phyloP scores from a whole-genome alignment of 1,140 invertebrate species.

The Bombyx mori region DNA sequence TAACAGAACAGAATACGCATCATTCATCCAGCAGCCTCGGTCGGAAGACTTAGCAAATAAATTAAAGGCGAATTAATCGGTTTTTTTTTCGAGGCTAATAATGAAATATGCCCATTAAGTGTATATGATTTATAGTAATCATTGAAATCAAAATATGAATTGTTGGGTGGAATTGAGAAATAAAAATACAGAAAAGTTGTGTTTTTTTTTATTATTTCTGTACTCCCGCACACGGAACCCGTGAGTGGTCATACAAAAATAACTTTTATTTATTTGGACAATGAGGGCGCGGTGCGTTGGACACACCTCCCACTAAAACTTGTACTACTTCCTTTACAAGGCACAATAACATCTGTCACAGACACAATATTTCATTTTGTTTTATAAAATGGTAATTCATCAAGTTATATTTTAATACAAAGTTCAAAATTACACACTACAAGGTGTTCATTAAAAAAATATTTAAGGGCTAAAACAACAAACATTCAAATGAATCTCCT shows the following conservation, averaged over 20 bases:
- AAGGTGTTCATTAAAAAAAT: no score
- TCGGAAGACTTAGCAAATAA: no score
- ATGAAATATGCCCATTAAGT: no score
- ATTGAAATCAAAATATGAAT: not conserved
- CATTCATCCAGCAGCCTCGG: no score
- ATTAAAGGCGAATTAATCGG: no score
- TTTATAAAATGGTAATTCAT: conserved; percentile 12
- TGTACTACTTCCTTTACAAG: conserved; percentile 13
- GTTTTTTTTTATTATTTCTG: conserved; percentile 27
- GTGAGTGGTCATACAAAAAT: conserved; percentile 23
- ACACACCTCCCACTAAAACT: conserved; percentile 16
- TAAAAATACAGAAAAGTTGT: conserved; percentile 15
- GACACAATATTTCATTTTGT: conserved; percentile 5
- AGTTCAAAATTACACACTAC: conserved; percentile 5
- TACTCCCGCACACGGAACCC: conserved; percentile 20
- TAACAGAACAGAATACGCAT: no score
- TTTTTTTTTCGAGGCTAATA: no score
- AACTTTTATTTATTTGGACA: conserved; percentile 13
- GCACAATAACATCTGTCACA: conserved; percentile 12
- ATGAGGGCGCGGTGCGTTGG: conserved; percentile 13
- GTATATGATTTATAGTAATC: no score
- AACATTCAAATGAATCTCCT: no score
- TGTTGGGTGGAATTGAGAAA: conserved; percentile 7
- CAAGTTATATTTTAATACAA: conserved; percentile 2
- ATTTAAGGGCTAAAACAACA: no score